Percentiles rank a stretch among this genome's conserved stretches.
These are phyloP conservation scores for Toxotes lorentzi DNA, from an alignment of 2,797 vertebrate genomes.

Conservation along the genomic window DNA sequence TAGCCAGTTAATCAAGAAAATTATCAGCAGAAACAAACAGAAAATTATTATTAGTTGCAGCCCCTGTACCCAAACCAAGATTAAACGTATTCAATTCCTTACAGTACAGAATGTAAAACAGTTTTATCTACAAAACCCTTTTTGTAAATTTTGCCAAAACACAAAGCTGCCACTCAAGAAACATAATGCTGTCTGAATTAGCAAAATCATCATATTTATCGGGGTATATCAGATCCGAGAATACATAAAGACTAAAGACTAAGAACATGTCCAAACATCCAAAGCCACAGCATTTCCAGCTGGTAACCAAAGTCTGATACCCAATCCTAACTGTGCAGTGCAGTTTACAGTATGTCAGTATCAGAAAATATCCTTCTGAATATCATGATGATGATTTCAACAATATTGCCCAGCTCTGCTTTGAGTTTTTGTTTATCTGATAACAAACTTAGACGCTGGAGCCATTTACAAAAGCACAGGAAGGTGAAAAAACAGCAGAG, in stretches of 20 bases:
- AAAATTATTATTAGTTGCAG: background rate
- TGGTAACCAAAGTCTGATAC: no score
- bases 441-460: no score
- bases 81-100: background rate
- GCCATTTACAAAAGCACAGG: no score
- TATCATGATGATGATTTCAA: no score
- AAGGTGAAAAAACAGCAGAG: background rate
- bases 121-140: no score
- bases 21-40: background rate
- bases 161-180: background rate
- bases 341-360: no score
- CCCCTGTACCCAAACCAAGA: background rate
- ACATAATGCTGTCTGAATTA: background rate
- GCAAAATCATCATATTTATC: background rate
- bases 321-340: no score
- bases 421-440: no score
- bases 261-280: background rate
- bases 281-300: background rate
- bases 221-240: background rate
- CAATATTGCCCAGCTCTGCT: no score
- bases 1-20: background rate
- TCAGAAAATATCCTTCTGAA: no score
- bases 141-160: no score
- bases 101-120: background rate
- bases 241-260: background rate